phyloP scores from a whole-genome alignment of 2,113 vertebrate genomes.

The Malurus alboscapulatus region DNA sequence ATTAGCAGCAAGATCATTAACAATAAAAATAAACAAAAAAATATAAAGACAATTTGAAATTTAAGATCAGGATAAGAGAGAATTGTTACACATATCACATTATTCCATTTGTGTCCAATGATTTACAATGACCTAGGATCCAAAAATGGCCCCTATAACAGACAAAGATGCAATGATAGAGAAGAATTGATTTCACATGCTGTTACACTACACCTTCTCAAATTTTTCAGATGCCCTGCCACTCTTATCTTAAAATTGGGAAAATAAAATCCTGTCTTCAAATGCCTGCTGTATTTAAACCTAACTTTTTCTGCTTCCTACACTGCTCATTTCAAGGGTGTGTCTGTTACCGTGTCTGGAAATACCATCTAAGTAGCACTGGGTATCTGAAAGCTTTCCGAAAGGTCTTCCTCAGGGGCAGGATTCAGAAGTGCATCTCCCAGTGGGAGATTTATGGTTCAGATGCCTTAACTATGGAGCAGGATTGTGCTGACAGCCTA shows the following conservation, averaged over 20 bases:
- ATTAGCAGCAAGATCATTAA: neutral
- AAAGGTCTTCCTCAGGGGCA: neutral
- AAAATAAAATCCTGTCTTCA: neutral
- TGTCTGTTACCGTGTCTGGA: neutral
- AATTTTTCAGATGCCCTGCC: neutral
- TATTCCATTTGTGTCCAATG: neutral
- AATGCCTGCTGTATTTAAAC: neutral
- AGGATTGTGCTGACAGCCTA: neutral
- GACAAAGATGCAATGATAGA: neutral
- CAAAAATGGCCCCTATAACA: neutral
- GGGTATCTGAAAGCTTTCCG: neutral
- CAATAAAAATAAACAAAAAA: neutral
- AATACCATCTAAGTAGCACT: neutral
- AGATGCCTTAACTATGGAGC: neutral
- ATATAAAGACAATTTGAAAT: neutral
- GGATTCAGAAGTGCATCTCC: neutral
- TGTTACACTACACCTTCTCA: neutral
- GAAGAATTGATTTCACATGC: neutral
- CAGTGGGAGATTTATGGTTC: neutral
- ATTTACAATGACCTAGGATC: neutral
- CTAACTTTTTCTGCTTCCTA: neutral
- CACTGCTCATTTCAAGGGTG: neutral
- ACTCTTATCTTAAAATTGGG: neutral
- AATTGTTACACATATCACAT: neutral
- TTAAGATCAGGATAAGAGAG: neutral